These are phyloP conservation scores for Erythrocebus patas DNA, from an alignment of 2,113 vertebrate species.

Conservation along the genomic window DNA sequence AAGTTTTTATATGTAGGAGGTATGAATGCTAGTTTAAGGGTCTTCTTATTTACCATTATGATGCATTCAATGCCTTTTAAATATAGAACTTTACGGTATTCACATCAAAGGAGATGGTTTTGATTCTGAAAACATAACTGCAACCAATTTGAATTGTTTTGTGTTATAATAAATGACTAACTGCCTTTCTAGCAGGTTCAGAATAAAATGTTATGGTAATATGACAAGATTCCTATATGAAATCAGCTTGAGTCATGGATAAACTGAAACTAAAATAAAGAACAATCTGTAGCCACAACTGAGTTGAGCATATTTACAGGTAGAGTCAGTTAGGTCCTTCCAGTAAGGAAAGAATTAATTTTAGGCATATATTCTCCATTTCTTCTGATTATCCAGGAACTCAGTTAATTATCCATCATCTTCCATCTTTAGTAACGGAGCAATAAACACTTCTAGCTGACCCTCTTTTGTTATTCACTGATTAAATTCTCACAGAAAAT, in stretches of 20 bases:
- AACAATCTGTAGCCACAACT: neutral
- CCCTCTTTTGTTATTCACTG: neutral
- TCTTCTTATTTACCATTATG: slow-evolving; percentile 66
- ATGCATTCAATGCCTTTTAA: slow-evolving; percentile 57
- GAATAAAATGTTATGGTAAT: slow-evolving; percentile 44
- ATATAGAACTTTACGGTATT: slow-evolving; percentile 55
- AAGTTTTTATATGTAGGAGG: slow-evolving; percentile 45
- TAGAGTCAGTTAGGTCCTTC: neutral
- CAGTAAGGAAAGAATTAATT: slow-evolving; percentile 41
- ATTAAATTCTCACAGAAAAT: slow-evolving; percentile 33
- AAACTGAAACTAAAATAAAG: slow-evolving; percentile 55
- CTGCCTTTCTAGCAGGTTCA: slow-evolving; percentile 49
- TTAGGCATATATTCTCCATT: slow-evolving; percentile 4
- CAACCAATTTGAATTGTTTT: slow-evolving; percentile 41
- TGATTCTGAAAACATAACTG: slow-evolving; percentile 55
- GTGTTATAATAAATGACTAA: slow-evolving; percentile 54
- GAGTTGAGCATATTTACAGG: neutral
- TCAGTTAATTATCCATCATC: neutral
- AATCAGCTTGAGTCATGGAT: slow-evolving; percentile 40
- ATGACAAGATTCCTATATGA: slow-evolving; percentile 38
- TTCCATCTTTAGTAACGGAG: neutral
- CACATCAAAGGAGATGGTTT: slow-evolving; percentile 33
- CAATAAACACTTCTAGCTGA: neutral
- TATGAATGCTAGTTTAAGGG: slow-evolving; percentile 44
- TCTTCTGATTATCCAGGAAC: neutral